phyloP scores from a whole-genome alignment of 2,113 vertebrate genomes.

The Amphilophus citrinellus region DNA sequence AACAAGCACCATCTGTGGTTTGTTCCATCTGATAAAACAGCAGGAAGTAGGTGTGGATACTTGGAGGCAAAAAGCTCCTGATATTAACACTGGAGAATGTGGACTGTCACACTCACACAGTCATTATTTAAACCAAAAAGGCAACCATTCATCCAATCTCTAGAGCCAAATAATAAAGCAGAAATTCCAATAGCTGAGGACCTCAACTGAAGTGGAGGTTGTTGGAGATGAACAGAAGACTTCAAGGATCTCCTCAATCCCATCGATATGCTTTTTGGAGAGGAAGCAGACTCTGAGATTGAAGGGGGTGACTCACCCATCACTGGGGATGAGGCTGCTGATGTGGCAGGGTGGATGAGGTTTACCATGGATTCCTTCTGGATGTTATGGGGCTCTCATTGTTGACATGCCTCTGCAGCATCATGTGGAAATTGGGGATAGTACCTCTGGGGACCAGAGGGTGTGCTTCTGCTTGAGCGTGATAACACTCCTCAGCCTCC shows the following conservation, averaged over 20 bases:
- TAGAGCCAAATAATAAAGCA: rapidly evolving
- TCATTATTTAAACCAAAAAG: not conserved
- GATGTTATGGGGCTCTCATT: not conserved
- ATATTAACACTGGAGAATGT: not conserved
- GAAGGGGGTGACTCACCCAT: not conserved
- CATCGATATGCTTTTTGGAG: too few relatives aligned
- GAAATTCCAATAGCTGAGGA: rapidly evolving
- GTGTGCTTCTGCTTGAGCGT: not conserved
- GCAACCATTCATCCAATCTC: not conserved
- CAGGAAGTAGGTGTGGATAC: not conserved
- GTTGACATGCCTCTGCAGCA: not conserved
- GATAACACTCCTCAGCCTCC: not conserved
- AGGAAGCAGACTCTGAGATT: not conserved
- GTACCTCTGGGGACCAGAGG: not conserved
- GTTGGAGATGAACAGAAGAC: not conserved
- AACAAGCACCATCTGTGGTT: not conserved
- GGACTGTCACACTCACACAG: not conserved
- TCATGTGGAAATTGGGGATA: not conserved
- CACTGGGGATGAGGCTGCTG: not conserved
- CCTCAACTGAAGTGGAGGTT: not conserved
- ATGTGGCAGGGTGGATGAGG: not conserved
- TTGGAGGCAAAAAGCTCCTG: not conserved
- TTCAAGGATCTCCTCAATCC: not conserved
- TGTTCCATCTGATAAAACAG: not conserved
- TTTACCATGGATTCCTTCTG: too few relatives aligned